Percentiles rank a stretch among this genome's conserved stretches.
These are phyloP conservation scores for Junonia oenone DNA, from an alignment of 2,888 invertebrate species.

Conservation along the genomic window DNA sequence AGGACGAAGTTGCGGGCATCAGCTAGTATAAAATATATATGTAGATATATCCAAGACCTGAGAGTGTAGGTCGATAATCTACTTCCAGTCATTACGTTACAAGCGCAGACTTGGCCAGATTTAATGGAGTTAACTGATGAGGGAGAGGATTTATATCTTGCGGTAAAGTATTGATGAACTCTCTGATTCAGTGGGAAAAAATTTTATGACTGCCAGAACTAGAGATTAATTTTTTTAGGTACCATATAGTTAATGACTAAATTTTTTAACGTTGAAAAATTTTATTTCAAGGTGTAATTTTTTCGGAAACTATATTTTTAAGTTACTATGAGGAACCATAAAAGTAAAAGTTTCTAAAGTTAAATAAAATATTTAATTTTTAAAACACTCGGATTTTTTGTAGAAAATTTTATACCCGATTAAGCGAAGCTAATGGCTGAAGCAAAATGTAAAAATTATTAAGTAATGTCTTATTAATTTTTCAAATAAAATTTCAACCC, in stretches of 20 bases:
- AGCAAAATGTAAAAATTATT: no score
- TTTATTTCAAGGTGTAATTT: no score
- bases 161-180: slow-evolving; percentile 8
- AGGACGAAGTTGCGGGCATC: no score
- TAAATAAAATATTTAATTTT: not conserved
- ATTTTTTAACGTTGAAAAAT: no score
- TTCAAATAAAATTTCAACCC: no score
- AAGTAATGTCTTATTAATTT: no score
- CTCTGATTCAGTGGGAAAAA: not conserved
- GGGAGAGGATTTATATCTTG: slow-evolving; percentile 21
- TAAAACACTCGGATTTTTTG: not conserved
- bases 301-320: no score
- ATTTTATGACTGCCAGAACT: not conserved
- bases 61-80: slow-evolving; percentile 6
- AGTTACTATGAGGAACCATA: no score
- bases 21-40: no score
- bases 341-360: no score
- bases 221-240: not conserved
- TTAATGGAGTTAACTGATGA: slow-evolving; percentile 20
- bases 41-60: no score
- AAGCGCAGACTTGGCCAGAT: slow-evolving; percentile 1
- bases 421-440: no score
- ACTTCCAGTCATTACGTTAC: slow-evolving; percentile 7
- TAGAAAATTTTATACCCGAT: not conserved
- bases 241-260: not conserved